Base-by-base conservation (phyloP, 1,140 invertebrate species). In the Frieseomelitta varia region DNA sequence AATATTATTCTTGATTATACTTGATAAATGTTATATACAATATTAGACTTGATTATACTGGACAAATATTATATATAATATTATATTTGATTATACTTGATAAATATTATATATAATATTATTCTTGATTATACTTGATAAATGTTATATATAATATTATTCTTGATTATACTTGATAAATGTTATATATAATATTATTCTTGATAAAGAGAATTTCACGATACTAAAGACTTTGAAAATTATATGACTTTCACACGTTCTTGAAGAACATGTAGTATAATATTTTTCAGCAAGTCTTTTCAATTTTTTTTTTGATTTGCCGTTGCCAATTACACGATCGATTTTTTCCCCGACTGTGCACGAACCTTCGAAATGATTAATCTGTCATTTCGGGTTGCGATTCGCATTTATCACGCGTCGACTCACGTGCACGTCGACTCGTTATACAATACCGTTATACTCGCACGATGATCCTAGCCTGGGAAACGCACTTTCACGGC, bases 361-460 rank as follows among this genome's bases (percentile, higher is more conserved):
- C 67, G 55, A 61, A 58, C 34, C 53, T n/a, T 39, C 17, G 79
- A 47, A 72, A 72, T 72, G 58, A 80, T 72, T 80, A 80, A 72
- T 72, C 55, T 55, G 19, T 80, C 55, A 19, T 51, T 73, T 81
- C 39, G 12, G 51, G 39, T 34, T 3, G 27, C 19, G 34, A n/a
- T 72, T 61, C n/a, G n/a, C 68, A 55, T 63, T 73, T 61, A 61
- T 71, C 67, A 55, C 39, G 39, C 8, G n/a, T 71, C 78, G 65
- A 68, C 53, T 79, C 67, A 47, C 68, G 34, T 53, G 68, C 27
- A 51, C 30, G 8, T 8, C 39, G 39, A 81, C 55, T 73, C 79
- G 58, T 81, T 79, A 39, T 21, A 63, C 69, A 51, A 53, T 81
- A 81, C 79, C 79, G 79, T 81, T 81, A 10, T 8, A 81, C n/a